Evolutionary conservation across 2,797 vertebrate genomes (phyloP).

Genomic region (Cynodonichthys magdalenae): DNA sequence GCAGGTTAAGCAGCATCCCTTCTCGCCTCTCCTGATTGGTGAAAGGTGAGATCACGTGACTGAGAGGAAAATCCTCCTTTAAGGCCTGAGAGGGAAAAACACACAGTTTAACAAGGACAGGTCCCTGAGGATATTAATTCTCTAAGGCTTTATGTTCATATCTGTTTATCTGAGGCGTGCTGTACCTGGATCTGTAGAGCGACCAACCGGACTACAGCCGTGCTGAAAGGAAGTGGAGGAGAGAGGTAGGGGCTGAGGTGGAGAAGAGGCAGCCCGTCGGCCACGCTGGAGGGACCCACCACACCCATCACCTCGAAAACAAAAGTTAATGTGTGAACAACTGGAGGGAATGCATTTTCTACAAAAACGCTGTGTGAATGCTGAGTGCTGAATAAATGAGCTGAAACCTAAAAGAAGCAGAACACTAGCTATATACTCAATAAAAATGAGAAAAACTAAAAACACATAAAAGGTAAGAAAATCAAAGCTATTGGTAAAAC

Average conservation of each 20-base stretch:
- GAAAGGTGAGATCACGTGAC: constrained; percentile 99
- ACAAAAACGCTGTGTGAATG: too few species aligned
- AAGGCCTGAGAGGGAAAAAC: constrained; percentile 84
- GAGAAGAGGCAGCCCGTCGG: constrained; percentile 97
- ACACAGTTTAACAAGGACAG: neutral
- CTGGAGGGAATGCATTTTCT: neutral
- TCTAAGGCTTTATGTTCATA: too few species aligned
- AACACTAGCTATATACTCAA: too few species aligned
- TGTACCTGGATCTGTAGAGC: constrained; percentile 98
- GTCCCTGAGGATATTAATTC: too few species aligned
- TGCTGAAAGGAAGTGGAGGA: constrained; percentile 98
- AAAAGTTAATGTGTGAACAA: constrained; percentile 58
- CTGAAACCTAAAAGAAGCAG: too few species aligned
- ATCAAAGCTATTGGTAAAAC: too few species aligned
- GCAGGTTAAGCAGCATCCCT: constrained; percentile 98
- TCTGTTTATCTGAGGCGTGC: neutral
- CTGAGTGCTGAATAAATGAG: too few species aligned
- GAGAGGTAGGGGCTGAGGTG: constrained; percentile 99
- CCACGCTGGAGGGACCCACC: constrained; percentile 98
- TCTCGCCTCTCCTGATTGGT: constrained; percentile 99
- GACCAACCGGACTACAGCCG: constrained; percentile 96
- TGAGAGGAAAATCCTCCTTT: constrained; percentile 98
- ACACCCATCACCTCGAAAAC: constrained; percentile 97
- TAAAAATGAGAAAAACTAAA: too few species aligned
- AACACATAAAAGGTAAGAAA: too few species aligned